Base-by-base conservation (phyloP, 2,113 vertebrate genomes). In the Thamnophis sirtalis region DNA sequence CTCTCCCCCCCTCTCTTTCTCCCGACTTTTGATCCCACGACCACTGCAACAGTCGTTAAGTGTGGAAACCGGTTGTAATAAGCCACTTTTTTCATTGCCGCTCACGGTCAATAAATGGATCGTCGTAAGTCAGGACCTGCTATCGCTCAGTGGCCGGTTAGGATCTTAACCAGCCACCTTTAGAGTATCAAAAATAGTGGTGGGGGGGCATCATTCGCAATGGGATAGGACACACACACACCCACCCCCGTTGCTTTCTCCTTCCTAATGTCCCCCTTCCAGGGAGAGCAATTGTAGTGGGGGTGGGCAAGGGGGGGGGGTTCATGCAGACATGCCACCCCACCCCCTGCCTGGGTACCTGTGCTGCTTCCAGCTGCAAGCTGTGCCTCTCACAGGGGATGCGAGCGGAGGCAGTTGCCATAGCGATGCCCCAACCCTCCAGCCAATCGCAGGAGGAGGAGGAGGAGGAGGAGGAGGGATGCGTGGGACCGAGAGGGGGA, bases 371-470 rank as follows among this genome's bases (percentile, higher is more conserved):
- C 93, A 60, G 84, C 87, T 63, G 48, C 50, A 38, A 26, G 38
- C n/a, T 88, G 87, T 53, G 86, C 92, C 53, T 87, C 50, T n/a
- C 60, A 10, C 51, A 24, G 88, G 53, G 92, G 92, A 89, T 91
- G 53, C 58, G 50, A 89, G 54, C 24, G 88, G 92, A 94, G 93
- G 89, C 60, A 53, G 94, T 95, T 95, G 89, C 92, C 91, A 89
- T 94, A 91, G 93, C 24, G n/a, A 94, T 88, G 60, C 91, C 90
- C 84, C 73, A 24, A 90, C 68, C 90, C 89, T 63, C 86, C 26
- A 80, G 38, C 88, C 73, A 26, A 13, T 26, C 21, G 28, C 56
- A 84, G 49, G 3, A 13, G 90, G 38, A 22, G 33, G 10, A 73
- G 48, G 8, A 28, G 85, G 38, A 56, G 26, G 24, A 43, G 43